These are phyloP conservation scores for Galerucella pusilla DNA, from an alignment of 2,888 invertebrate species.

Conservation along the genomic window DNA sequence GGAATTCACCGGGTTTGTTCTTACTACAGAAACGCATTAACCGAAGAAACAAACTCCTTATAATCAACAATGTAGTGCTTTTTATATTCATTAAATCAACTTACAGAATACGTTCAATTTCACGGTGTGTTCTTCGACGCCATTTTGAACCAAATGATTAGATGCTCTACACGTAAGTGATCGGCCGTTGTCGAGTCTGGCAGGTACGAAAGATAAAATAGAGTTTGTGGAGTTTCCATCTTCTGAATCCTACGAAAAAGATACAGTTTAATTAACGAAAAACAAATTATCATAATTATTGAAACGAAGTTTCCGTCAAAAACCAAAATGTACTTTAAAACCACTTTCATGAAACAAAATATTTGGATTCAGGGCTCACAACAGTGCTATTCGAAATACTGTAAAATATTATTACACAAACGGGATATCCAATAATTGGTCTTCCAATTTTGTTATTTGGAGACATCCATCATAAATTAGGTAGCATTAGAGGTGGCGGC, in stretches of 20 bases:
- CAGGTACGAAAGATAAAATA: constrained; percentile 79
- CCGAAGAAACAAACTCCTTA: constrained; percentile 45
- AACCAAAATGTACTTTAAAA: too few relatives aligned
- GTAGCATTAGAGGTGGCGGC: too few relatives aligned
- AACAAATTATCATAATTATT: too few relatives aligned
- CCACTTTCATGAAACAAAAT: too few relatives aligned
- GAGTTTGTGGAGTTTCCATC: constrained; percentile 87
- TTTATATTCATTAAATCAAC: constrained; percentile 63
- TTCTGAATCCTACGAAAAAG: constrained; percentile 74
- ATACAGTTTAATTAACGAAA: too few relatives aligned
- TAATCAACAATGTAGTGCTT: constrained; percentile 50
- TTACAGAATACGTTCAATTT: constrained; percentile 90
- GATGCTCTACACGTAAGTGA: constrained; percentile 84
- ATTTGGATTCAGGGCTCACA: too few relatives aligned
- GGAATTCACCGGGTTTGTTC: not conserved
- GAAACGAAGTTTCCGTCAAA: too few relatives aligned
- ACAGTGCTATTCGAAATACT: too few relatives aligned
- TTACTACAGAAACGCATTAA: constrained; percentile 40
- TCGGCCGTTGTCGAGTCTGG: constrained; percentile 81
- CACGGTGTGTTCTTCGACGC: constrained; percentile 81
- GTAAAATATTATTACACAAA: too few relatives aligned
- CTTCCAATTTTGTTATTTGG: too few relatives aligned
- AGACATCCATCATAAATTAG: too few relatives aligned
- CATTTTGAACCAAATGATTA: constrained; percentile 78
- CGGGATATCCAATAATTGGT: too few relatives aligned